These are phyloP conservation scores for Campoplex nolae DNA, from an alignment of 2,888 invertebrate genomes.

Conservation along the genomic window DNA sequence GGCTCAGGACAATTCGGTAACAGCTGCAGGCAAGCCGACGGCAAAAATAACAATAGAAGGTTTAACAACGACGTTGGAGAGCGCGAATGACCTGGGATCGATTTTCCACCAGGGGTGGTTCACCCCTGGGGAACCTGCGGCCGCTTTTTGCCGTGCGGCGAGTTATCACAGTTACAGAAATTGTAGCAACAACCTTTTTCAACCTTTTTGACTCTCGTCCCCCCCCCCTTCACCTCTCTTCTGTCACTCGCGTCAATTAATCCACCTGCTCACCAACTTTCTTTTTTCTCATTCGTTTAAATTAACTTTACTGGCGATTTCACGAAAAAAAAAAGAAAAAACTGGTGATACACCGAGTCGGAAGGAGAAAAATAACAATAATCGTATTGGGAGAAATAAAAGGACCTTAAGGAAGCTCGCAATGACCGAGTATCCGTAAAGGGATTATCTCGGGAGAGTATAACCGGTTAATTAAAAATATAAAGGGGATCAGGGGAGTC, in stretches of 20 bases:
- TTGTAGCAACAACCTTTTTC: constrained; percentile 34
- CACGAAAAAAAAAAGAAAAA: constrained; percentile 12
- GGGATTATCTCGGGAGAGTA: constrained; percentile 16
- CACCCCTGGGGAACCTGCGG: constrained; percentile 76
- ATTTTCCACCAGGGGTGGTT: constrained; percentile 77
- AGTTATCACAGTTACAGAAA: constrained; percentile 66
- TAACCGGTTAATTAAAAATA: constrained; percentile 49
- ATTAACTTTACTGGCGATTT: constrained; percentile 21
- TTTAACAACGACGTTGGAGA: constrained; percentile 47
- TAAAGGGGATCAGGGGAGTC: background rate
- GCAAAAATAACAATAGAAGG: constrained; percentile 66
- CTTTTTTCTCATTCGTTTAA: background rate
- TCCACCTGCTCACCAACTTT: constrained; percentile 4
- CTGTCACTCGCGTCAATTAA: background rate
- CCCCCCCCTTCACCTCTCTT: too few relatives aligned
- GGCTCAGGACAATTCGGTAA: constrained; percentile 17
- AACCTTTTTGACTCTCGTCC: constrained; percentile 1
- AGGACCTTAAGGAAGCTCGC: background rate
- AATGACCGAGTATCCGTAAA: background rate
- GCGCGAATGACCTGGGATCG: constrained; percentile 73
- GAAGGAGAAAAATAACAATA: background rate
- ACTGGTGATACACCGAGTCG: background rate
- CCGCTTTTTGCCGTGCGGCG: constrained; percentile 66
- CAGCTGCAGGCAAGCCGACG: constrained; percentile 44
- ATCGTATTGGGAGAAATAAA: constrained; percentile 3